Conservation (phyloP, 2,888 invertebrate species). For the Ommatoiulus sabulosus region DNA sequence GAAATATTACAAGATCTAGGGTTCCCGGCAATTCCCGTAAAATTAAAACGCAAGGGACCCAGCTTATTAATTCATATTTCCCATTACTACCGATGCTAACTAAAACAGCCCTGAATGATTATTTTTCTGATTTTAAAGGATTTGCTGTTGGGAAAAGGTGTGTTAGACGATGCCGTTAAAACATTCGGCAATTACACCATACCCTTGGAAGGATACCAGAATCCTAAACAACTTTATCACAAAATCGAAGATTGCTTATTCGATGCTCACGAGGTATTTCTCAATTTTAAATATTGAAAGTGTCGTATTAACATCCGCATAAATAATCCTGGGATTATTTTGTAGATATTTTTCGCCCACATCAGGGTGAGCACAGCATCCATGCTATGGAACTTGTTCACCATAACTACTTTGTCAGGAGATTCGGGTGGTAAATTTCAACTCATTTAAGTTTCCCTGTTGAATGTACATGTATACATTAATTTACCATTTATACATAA, state of each 20-base stretch:
- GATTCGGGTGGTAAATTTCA: not conserved
- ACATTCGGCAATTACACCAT: not conserved
- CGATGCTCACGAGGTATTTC: constrained; percentile 1
- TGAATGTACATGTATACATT: not conserved
- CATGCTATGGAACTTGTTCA: constrained; percentile 50
- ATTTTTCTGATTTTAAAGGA: not conserved
- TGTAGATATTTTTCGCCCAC: not conserved
- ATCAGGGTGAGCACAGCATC: constrained; percentile 51
- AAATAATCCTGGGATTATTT: not conserved
- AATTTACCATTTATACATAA: too few relatives aligned
- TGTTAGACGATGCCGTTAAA: not conserved
- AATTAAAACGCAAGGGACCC: too few relatives aligned
- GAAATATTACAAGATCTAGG: too few relatives aligned
- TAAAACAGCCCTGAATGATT: too few relatives aligned
- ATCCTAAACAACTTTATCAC: not conserved
- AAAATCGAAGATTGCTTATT: constrained; percentile 45
- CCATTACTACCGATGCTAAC: too few relatives aligned
- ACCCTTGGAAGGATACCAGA: not conserved
- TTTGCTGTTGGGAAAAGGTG: not conserved
- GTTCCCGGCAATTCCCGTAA: too few relatives aligned
- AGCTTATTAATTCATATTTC: too few relatives aligned
- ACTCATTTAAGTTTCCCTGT: not conserved
- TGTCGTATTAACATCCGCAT: not conserved
- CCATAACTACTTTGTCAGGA: not conserved
- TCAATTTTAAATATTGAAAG: not conserved